phyloP scores from a whole-genome alignment of 2,113 vertebrate genomes.

The Salminus brasiliensis region DNA sequence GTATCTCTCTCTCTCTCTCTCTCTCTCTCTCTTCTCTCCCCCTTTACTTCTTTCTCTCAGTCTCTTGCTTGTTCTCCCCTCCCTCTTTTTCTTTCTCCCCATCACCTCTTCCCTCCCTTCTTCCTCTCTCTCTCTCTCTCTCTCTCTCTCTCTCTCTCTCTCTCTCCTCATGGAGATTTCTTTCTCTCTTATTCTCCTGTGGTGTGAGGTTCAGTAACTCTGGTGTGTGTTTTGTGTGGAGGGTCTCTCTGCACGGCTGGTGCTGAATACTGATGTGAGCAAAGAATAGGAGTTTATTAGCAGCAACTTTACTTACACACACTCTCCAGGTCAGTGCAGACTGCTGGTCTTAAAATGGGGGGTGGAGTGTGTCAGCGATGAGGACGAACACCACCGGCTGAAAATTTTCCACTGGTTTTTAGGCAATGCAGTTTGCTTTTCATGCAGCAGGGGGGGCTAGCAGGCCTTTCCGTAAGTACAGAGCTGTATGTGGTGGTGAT shows the following conservation, averaged over 20 bases:
- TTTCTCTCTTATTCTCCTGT: neutral
- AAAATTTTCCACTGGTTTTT: constrained; percentile 9
- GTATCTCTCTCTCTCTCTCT: neutral
- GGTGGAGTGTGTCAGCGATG: too few species aligned
- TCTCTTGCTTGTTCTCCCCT: neutral
- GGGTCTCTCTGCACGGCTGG: neutral
- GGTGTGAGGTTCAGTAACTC: too few species aligned
- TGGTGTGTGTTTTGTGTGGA: neutral
- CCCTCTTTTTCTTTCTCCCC: neutral
- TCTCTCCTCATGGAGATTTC: neutral
- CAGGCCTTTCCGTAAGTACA: neutral
- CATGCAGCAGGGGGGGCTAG: constrained; percentile 27
- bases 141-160: neutral
- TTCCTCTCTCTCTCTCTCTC: neutral
- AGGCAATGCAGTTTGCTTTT: neutral
- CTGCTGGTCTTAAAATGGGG: too few species aligned
- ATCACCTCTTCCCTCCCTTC: too few species aligned
- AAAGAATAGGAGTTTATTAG: neutral
- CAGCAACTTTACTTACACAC: too few species aligned
- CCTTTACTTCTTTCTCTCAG: neutral
- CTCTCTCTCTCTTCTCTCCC: neutral
- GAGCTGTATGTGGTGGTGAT: neutral
- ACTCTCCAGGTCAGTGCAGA: too few species aligned
- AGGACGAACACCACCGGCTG: neutral
- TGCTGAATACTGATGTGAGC: neutral